These are phyloP conservation scores for Dendrolimus pini DNA, from an alignment of 2,888 invertebrate genomes.

Conservation along the genomic window DNA sequence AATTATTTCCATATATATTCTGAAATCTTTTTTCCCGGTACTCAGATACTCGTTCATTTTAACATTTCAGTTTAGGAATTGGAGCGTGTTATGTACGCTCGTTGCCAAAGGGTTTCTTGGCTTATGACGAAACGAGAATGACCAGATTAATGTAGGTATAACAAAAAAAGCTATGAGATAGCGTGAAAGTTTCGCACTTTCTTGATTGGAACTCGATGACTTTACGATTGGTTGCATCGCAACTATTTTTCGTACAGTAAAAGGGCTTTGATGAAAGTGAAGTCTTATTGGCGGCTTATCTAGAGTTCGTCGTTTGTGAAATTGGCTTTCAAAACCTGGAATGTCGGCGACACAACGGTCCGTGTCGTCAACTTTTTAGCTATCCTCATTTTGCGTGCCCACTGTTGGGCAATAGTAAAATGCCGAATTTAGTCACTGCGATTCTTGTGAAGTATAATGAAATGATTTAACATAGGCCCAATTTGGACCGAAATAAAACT, in stretches of 20 bases:
- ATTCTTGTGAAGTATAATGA: too few relatives aligned
- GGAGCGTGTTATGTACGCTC: conserved; percentile 39
- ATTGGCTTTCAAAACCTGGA: too few relatives aligned
- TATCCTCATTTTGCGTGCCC: too few relatives aligned
- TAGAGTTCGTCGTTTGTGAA: too few relatives aligned
- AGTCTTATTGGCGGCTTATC: conserved; percentile 3
- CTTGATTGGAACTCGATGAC: background rate
- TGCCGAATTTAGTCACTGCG: too few relatives aligned
- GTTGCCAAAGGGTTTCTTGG: conserved; percentile 21
- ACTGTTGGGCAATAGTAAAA: too few relatives aligned
- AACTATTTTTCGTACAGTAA: background rate
- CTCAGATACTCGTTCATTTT: conserved; percentile 29
- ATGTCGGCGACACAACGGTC: too few relatives aligned
- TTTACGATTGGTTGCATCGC: background rate
- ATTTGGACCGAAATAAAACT: too few relatives aligned
- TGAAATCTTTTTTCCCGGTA: conserved; percentile 30
- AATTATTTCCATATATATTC: conserved; percentile 12
- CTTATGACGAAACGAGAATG: conserved; percentile 11
- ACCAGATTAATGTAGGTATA: conserved; percentile 6
- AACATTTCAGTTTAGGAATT: conserved; percentile 47
- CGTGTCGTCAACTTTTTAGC: too few relatives aligned
- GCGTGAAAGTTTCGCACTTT: background rate
- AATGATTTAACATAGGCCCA: too few relatives aligned
- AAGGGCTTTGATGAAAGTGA: conserved; percentile 1
- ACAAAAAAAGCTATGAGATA: conserved; percentile 5